Percentiles rank a stretch among this genome's conserved stretches.
phyloP scores from a whole-genome alignment of 2,113 vertebrate species.

The Python bivittatus region DNA sequence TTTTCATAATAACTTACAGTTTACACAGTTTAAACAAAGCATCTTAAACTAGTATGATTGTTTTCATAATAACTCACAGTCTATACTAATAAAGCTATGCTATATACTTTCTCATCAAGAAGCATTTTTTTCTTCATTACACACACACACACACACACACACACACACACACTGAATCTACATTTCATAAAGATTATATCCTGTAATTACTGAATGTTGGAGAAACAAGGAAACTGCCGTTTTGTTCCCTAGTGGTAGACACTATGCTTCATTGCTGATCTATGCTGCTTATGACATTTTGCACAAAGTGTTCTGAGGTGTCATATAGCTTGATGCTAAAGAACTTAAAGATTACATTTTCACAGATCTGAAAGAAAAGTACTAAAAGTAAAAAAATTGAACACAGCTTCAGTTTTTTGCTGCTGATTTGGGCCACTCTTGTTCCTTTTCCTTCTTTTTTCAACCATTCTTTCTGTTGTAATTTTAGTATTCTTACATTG shows the following conservation, averaged over 20 bases:
- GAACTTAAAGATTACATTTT: not conserved
- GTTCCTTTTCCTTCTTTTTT: not conserved
- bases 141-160: fast-evolving
- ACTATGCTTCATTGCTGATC: not conserved
- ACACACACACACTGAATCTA: not conserved
- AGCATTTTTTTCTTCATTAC: conserved; percentile 1
- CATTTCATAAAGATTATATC: conserved; percentile 38
- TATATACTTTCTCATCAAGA: not conserved
- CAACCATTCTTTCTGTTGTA: not conserved
- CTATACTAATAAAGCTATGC: conserved; percentile 27
- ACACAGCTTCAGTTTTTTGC: conserved; percentile 22
- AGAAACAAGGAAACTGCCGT: conserved; percentile 30
- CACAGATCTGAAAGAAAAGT: not conserved
- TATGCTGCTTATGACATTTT: not conserved
- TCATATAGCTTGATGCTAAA: conserved; percentile 18
- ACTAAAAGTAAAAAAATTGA: conserved; percentile 9
- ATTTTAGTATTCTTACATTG: not conserved
- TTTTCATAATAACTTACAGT: not conserved
- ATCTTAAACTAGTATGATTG: not conserved
- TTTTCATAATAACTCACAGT: conserved; percentile 14
- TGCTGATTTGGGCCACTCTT: not conserved
- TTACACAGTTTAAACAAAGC: conserved; percentile 22
- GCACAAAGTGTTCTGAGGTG: not conserved
- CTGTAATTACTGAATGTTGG: conserved; percentile 14
- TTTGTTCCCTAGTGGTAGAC: not conserved